Evolutionary conservation across 2,113 vertebrate genomes (phyloP).

Genomic region (Bos javanicus): DNA sequence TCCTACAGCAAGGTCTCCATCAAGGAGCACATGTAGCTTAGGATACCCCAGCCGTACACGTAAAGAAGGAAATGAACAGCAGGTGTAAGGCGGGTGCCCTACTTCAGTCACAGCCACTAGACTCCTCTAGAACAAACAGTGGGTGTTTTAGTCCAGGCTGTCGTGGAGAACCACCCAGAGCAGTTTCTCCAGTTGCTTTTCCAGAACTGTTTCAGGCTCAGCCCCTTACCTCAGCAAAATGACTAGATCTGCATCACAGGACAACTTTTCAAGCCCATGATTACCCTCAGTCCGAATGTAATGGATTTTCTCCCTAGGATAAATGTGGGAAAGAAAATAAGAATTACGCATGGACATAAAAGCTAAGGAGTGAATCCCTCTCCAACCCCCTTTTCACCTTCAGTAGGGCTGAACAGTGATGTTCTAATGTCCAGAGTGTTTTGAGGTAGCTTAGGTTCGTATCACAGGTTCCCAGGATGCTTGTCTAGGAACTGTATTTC

Average conservation of each 20-base stretch:
- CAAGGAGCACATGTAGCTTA: neutral
- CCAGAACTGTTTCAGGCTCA: neutral
- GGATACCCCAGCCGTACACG: neutral
- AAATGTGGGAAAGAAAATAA: slow-evolving; percentile 13
- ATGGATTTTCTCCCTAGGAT: slow-evolving; percentile 96
- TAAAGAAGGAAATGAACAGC: neutral
- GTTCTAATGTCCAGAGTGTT: neutral
- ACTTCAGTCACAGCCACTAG: neutral
- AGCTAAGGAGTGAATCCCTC: neutral
- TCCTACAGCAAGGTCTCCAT: neutral
- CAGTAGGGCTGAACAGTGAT: neutral
- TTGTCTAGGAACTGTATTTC: neutral
- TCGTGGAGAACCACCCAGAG: neutral
- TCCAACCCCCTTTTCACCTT: neutral
- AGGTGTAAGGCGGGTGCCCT: neutral
- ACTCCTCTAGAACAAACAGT: neutral
- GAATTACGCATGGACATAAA: neutral
- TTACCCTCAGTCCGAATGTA: slow-evolving; percentile 96
- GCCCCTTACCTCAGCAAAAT: slow-evolving; percentile 93
- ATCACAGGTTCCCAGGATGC: neutral
- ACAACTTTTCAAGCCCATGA: slow-evolving; percentile 95
- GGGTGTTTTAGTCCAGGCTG: neutral
- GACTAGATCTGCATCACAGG: slow-evolving; percentile 97
- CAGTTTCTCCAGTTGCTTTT: neutral
- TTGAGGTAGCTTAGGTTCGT: neutral